phyloP scores from a whole-genome alignment of 1,140 invertebrate species.

The Cecropterus lyciades region DNA sequence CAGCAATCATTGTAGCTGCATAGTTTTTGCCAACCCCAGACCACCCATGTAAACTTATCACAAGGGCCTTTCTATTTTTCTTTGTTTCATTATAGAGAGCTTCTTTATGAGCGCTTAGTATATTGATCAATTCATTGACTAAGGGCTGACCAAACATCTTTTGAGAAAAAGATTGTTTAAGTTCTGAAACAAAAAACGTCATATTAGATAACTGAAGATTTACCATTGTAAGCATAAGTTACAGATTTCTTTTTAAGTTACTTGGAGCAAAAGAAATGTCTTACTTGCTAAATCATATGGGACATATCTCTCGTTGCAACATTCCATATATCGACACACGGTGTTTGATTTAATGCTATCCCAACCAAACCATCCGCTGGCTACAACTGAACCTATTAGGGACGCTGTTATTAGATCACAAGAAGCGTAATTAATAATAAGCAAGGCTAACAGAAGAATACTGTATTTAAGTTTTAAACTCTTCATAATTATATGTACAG shows the following conservation, averaged over 20 bases:
- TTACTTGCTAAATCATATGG: slow-evolving; percentile 72
- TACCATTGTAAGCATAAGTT: too few species aligned
- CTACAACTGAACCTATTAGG: slow-evolving; percentile 45
- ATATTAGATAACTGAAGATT: neutral
- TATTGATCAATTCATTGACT: slow-evolving; percentile 82
- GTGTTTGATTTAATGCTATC: slow-evolving; percentile 65
- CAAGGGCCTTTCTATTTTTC: slow-evolving; percentile 87
- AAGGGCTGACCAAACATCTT: slow-evolving; percentile 89
- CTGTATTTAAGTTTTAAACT: neutral
- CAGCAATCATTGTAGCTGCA: slow-evolving; percentile 92
- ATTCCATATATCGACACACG: slow-evolving; percentile 66
- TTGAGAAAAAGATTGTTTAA: slow-evolving; percentile 61
- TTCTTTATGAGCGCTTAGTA: slow-evolving; percentile 82
- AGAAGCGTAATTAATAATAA: slow-evolving; percentile 29
- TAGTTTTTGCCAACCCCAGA: slow-evolving; percentile 95
- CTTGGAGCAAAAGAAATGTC: slow-evolving; percentile 24
- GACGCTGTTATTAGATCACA: slow-evolving; percentile 52
- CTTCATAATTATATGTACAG: slow-evolving; percentile 6
- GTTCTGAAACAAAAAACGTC: slow-evolving; percentile 50
- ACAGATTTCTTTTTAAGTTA: neutral
- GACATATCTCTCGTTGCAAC: slow-evolving; percentile 68
- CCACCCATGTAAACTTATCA: slow-evolving; percentile 92
- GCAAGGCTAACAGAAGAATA: slow-evolving; percentile 8
- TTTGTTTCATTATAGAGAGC: slow-evolving; percentile 78
- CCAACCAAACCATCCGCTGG: slow-evolving; percentile 66